Base-by-base conservation (phyloP, 2,113 vertebrate genomes). In the Nyctibius bracteatus region DNA sequence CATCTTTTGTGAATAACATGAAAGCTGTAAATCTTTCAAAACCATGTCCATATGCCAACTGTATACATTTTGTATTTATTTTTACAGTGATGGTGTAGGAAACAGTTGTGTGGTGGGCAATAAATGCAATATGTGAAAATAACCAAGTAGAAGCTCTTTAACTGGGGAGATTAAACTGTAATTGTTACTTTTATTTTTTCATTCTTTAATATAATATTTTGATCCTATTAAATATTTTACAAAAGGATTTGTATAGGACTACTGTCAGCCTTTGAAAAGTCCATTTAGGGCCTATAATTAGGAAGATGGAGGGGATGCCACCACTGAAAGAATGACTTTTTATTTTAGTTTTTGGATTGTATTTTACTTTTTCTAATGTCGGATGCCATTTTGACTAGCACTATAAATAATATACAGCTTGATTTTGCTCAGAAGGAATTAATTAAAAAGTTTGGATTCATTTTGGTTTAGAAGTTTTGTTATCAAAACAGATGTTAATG, bases 171-270 rank as follows among this genome's bases (percentile, higher is more conserved):
- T 91, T 93, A 95, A 96, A 96, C 46, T 52, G 21, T 85, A 94
- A 96, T 92, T 96, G 17, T 10, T 82, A 65, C 67, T 70, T 97
- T 65, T 93, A n/a, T 88, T 43, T 94, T 97, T 90, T 85, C 20
- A 61, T 81, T 88, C 22, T 84, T 71, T 51, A 87, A 15, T 83
- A 71, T 31, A 88, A 78, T 88, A 92, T 91, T 96, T 94, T 96
- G 73, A 92, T 73, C 27, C 11, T 94, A 94, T 94, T 90, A 95
- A 88, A 86, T 84, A 3, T 83, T 86, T n/a, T 81, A 59, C 6
- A 88, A 82, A 94, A 86, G 22, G 8, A 31, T 49, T 41, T 93
- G 46, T 35, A 71, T 83, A 54, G 35, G 31, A 87, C 86, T 96
- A 95, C 86, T 96, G 52, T 72, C 85, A 90, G 63, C 41, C 43